Evolutionary conservation across 2,113 vertebrate genomes (phyloP).

Genomic region (Brachypodius melanocephalos): DNA sequence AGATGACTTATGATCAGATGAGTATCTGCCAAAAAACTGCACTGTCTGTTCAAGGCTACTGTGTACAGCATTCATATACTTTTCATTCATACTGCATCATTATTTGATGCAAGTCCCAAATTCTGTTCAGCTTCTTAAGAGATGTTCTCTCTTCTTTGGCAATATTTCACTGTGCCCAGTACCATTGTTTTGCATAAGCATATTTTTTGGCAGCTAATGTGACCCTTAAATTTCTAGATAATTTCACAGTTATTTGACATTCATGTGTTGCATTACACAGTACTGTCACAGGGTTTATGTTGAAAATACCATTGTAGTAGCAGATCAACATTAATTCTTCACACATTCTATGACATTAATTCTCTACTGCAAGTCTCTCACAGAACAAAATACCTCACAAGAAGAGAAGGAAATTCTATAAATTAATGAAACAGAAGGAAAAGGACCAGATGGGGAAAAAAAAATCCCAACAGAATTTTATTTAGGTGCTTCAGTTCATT

Average conservation of each 20-base stretch:
- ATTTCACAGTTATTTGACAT: background rate
- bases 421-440: background rate
- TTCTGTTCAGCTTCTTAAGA: background rate
- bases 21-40: background rate
- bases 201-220: background rate
- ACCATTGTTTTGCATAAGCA: background rate
- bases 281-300: background rate
- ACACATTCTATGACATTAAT: background rate
- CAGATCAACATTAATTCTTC: slow-evolving; percentile 3
- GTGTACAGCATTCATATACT: background rate
- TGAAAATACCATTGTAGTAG: background rate
- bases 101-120: background rate
- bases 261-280: background rate
- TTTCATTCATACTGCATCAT: background rate
- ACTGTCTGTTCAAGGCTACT: background rate
- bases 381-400: background rate
- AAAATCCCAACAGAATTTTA: background rate
- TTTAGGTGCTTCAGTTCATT: background rate
- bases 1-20: background rate
- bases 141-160: background rate
- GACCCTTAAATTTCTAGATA: background rate
- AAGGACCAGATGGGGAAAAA: background rate
- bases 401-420: background rate
- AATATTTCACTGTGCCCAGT: background rate
- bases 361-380: background rate